Percentiles rank a stretch among this genome's conserved stretches.
Conservation (phyloP, 1,140 invertebrate species). For the Drosophila quadrilineata region DNA sequence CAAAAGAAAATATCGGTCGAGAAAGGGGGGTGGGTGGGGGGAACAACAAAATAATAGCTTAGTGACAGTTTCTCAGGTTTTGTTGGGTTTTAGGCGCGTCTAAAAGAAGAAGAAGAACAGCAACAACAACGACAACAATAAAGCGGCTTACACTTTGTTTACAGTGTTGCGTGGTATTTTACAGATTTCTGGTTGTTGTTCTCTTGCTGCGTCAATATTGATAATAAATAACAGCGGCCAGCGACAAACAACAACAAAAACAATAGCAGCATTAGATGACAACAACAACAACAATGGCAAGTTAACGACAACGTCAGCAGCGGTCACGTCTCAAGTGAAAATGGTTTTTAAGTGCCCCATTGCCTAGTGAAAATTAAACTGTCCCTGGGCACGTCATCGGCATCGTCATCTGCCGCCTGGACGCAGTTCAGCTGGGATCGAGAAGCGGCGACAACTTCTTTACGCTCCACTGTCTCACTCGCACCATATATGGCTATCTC, state of each 20-base stretch:
- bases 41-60: conserved; percentile 65
- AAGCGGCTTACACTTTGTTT: conserved; percentile 79
- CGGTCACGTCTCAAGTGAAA: conserved; percentile 78
- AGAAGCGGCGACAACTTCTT: conserved; percentile 30
- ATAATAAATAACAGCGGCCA: conserved; percentile 70
- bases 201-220: conserved; percentile 70
- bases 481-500: no score
- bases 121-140: conserved; percentile 24
- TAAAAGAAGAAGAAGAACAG: conserved; percentile 41
- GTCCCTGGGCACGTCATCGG: conserved; percentile 71
- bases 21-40: no score
- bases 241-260: conserved; percentile 27
- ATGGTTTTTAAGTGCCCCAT: conserved; percentile 74
- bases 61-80: conserved; percentile 42
- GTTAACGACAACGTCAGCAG: conserved; percentile 53
- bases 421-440: no score
- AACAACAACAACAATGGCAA: conserved; percentile 24
- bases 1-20: conserved; percentile 50
- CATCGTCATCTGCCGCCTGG: conserved; percentile 12
- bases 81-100: conserved; percentile 50
- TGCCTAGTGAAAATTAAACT: conserved; percentile 77
- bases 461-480: no score
- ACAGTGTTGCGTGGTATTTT: conserved; percentile 78
- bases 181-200: conserved; percentile 46
- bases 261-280: conserved; percentile 25